Base-by-base conservation (phyloP, 2,113 vertebrate species). In the Tetrax tetrax region DNA sequence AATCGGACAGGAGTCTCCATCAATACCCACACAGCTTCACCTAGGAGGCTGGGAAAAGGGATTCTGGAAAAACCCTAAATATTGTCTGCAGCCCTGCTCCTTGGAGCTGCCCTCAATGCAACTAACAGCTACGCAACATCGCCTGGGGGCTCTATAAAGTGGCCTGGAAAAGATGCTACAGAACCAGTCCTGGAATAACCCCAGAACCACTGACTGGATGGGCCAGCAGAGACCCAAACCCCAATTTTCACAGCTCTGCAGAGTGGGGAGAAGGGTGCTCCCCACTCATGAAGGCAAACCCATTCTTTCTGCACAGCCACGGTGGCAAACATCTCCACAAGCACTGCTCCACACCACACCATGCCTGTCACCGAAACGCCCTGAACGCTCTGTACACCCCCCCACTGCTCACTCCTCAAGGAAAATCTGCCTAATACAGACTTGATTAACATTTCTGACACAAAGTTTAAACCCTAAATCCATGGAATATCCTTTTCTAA, bases 381-480 rank as follows among this genome's bases (percentile, higher is more conserved):
- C 21, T 0, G 0, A 69, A 23, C 9, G 3, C 17, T 18, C 7
- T 0, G 3, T 21, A 17, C n/a, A 12, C 27, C 11, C 4, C 6
- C 13, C 7, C 7, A 22, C 3, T 20, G 4, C 65, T 6, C 28
- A 11, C 9, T 82, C 77, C 77, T 64, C 47, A 6, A 68, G 65
- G 80, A 84, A 87, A 89, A 69, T 27, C 95, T 38, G 47, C 50
- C 63, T 97, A 94, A 95, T 77, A 20, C 84, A 25, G 54, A 43
- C 89, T 85, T 95, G 95, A 96, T 95, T 97, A 95, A 92, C 70
- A 59, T 19, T 89, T 66, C 94, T 77, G 66, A 87, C 74, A 83
- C 56, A 35, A 80, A 85, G 53, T 92, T 87, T 82, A 76, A 95
- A 96, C 74, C 47, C 31, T 91, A 96, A 95, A 95, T 95, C 92